Percentiles rank a stretch among this genome's conserved stretches.
phyloP scores from a whole-genome alignment of 2,113 vertebrate species.

The Tychaedon coryphoeus region DNA sequence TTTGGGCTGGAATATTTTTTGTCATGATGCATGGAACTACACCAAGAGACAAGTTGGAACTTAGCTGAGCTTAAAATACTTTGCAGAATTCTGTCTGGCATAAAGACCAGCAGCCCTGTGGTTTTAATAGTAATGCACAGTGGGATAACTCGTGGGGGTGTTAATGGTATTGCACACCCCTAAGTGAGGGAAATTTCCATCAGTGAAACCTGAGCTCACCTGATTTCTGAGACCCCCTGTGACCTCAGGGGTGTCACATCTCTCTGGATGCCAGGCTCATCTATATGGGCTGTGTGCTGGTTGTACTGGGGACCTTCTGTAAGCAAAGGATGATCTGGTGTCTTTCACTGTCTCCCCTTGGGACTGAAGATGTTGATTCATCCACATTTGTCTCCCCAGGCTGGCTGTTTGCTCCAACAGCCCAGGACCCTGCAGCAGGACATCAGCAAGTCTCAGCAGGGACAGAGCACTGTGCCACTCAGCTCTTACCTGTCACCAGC shows the following conservation, averaged over 20 bases:
- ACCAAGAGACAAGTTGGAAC: neutral
- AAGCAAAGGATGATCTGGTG: neutral
- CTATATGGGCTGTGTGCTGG: neutral
- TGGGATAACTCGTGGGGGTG: neutral
- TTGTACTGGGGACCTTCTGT: neutral
- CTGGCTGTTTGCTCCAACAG: neutral
- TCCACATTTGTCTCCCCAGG: neutral
- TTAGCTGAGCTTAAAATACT: neutral
- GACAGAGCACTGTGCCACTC: fast-evolving
- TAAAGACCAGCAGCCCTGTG: neutral
- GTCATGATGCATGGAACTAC: neutral
- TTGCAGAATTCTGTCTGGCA: neutral
- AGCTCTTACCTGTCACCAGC: neutral
- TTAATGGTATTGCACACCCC: neutral
- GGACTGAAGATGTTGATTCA: neutral
- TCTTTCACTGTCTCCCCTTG: neutral
- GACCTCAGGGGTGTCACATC: neutral
- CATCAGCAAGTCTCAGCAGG: neutral
- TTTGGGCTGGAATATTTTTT: neutral
- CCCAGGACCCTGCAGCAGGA: neutral
- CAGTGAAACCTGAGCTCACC: neutral
- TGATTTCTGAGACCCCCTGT: neutral
- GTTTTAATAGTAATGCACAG: neutral
- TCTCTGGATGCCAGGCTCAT: neutral
- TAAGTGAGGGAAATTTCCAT: neutral